Percentiles rank a stretch among this genome's conserved stretches.
phyloP scores from a whole-genome alignment of 2,797 vertebrate species.

The Liparis tanakae region DNA sequence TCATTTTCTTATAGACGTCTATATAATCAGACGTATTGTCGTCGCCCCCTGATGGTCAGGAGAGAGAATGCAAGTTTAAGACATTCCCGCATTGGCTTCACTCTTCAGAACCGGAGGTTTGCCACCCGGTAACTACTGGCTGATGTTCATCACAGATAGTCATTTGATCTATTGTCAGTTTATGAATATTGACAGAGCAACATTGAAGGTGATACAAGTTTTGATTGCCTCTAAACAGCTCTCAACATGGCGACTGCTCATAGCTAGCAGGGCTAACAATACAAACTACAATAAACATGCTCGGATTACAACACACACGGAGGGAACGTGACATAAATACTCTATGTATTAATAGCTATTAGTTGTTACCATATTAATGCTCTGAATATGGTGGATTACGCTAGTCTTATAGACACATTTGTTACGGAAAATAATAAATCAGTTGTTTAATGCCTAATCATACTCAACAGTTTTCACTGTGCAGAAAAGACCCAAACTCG shows the following conservation, averaged over 20 bases:
- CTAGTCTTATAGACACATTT: background rate
- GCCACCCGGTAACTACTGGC: background rate
- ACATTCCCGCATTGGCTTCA: too few relatives aligned
- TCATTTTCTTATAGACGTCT: too few relatives aligned
- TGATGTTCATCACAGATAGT: background rate
- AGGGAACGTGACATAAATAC: background rate
- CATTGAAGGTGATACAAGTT: background rate
- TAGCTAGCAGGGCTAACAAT: background rate
- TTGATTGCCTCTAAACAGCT: too few relatives aligned
- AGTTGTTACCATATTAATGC: too few relatives aligned
- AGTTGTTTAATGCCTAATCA: background rate
- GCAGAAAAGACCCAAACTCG: too few relatives aligned
- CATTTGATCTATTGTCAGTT: background rate
- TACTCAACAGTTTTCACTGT: background rate
- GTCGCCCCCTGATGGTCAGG: too few relatives aligned
- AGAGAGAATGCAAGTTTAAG: too few relatives aligned
- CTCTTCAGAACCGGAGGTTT: background rate
- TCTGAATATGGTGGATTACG: too few relatives aligned
- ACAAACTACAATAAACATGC: background rate
- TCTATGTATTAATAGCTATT: background rate
- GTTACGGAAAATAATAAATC: background rate
- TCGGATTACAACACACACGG: background rate
- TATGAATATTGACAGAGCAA: background rate
- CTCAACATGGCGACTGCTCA: background rate
- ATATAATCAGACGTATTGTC: too few relatives aligned